Conservation (phyloP, 2,797 vertebrate species). For the Halcyon leucocephala region DNA sequence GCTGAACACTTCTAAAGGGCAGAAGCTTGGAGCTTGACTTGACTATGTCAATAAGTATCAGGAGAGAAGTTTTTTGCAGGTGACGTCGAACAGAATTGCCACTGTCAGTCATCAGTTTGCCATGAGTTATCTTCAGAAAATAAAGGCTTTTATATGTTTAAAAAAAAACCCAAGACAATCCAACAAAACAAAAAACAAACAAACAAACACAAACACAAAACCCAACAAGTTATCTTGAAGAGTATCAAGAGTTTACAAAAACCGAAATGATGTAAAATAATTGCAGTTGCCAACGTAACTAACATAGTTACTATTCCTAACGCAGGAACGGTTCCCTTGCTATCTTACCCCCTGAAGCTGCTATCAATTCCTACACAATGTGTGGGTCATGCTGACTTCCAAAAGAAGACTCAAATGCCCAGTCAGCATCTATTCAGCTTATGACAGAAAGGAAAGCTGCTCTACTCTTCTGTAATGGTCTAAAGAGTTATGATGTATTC, state of each 20-base stretch:
- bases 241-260: background rate
- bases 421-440: background rate
- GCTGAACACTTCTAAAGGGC: background rate
- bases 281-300: background rate
- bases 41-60: rapidly evolving
- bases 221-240: background rate
- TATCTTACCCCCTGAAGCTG: background rate
- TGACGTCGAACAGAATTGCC: background rate
- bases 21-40: background rate
- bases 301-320: background rate
- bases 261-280: background rate
- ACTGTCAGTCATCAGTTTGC: background rate
- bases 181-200: background rate
- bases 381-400: background rate
- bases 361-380: background rate
- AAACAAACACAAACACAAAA: background rate
- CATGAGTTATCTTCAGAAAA: background rate
- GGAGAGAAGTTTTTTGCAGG: background rate
- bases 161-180: background rate
- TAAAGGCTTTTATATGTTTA: background rate
- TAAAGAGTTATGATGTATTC: background rate
- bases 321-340: background rate
- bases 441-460: background rate
- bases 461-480: background rate
- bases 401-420: background rate